Evolutionary conservation across 2,888 invertebrate genomes (phyloP), one percentile per base, ranked within the genome.

Genomic region (Drosophila emarginata): DNA sequence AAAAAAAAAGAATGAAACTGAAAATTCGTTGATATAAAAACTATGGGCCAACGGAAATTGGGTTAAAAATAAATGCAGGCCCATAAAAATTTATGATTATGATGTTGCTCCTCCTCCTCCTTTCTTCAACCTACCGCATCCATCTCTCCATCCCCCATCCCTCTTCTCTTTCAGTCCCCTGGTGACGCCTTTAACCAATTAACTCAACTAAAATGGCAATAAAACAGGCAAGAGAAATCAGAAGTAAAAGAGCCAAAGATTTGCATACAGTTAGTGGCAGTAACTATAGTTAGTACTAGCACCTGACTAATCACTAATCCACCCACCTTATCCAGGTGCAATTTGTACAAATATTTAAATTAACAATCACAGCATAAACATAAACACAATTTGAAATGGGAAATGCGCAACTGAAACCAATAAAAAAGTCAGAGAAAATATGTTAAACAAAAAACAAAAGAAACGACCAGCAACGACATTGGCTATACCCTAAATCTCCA

Each of bases 371-470:
- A 67, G 18, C 50, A 61, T 62, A 54, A 74, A 39, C 64, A 59
- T 15, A 61, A 64, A 66, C 60, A 71, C 66, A 58, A 57, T 52
- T 52, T 64, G 39, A 56, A 61, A 78, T 84, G 76, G 85, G 67
- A 82, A 85, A 82, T 82, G 79, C 86, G 81, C 80, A 82, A 80
- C 69, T 74, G 80, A 78, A 80, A 72, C 75, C 86, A 82, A 82
- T 82, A 86, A 82, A 82, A 82, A 82, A 86, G 86, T 82, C 81
- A 71, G 65, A 32, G 40, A 61, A 66, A 74, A 74, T 61, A 62
- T 61, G 67, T 64, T 68, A 61, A 74, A 63, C 60, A 72, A 76
- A 74, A 67, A 68, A 67, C 40, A 60, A 52, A 58, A 56, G 54
- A 51, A 65, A 66, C 26, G 32, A 61, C 50, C 50, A 56, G 54